Evolutionary conservation across 2,113 vertebrate genomes (phyloP), one percentile per base, ranked within the genome.

Genomic region (Emydocephalus ijimae): DNA sequence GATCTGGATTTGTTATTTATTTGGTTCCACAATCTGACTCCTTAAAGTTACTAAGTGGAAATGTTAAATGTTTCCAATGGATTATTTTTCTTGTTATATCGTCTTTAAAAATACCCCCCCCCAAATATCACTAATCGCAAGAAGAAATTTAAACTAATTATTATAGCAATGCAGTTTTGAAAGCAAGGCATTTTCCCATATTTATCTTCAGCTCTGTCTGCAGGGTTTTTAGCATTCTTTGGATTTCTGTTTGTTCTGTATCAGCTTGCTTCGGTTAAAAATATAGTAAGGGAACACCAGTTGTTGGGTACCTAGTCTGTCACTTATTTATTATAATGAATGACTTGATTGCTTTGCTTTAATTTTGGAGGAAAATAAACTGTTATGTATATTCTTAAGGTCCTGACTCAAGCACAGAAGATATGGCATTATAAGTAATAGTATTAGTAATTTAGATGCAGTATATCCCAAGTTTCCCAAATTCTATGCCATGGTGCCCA

Each of bases 211-310:
- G 57, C 9, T 39, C 29, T 89, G 43, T 54, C 64, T 21, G 26
- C 55, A 61, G 20, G 34, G 39, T 9, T 59, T 86, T 85, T 86
- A 64, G 55, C n/a, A 86, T 90, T 90, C 74, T 69, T 91, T 54
- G 26, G 23, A 39, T 87, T 93, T 24, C 81, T 91, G 61, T 89
- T 50, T 91, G 61, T 89, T 50, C 34, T 10, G 0, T 61, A 39
- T 92, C 91, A 61, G 18, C 4, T 85, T 45, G 89, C 93, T 59
- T 86, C 92, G 91, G 91, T 2, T 57, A 85, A 8, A 26, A 91
- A 86, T 9, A 81, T 86, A 43, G 45, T 48, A 91, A 43, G 11
- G 56, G 74, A 21, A 9, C 85, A 24, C 34, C 90, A 45, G 34
- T 26, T 5, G 23, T 57, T 91, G 74, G 34, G 14, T 81, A 56